These are phyloP conservation scores for Brienomyrus longianalis DNA, from an alignment of 2,113 vertebrate genomes.

Conservation along the genomic window DNA sequence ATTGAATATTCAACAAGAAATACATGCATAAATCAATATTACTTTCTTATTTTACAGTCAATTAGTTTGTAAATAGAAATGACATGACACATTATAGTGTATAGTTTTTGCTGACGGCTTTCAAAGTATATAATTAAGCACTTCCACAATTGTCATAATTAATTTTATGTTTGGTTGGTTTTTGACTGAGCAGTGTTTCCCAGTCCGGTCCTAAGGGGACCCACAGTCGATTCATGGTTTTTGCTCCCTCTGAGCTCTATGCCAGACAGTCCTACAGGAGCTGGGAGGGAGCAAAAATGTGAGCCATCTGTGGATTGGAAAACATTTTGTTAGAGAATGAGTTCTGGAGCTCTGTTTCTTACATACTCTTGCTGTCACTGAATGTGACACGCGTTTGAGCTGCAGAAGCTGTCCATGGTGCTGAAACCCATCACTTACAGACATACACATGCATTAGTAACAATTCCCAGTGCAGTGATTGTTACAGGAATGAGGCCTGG, in stretches of 20 bases:
- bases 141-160: not conserved
- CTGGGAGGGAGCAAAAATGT: too few species aligned
- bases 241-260: not conserved
- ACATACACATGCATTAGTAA: not conserved
- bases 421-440: not conserved
- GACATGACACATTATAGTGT: not conserved
- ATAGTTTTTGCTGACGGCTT: not conserved
- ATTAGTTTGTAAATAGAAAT: not conserved
- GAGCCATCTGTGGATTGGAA: not conserved
- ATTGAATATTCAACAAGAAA: not conserved
- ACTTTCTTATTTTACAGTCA: not conserved
- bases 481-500: not conserved
- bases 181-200: not conserved
- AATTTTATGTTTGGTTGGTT: not conserved
- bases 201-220: not conserved
- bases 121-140: not conserved
- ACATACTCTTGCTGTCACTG: not conserved
- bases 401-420: conserved; percentile 12
- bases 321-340: not conserved
- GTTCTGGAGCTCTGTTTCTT: not conserved
- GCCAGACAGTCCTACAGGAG: too few species aligned
- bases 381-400: not conserved
- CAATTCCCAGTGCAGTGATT: conserved; percentile 2
- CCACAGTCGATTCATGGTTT: not conserved
- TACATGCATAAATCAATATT: not conserved